phyloP scores from a whole-genome alignment of 2,888 invertebrate species.

The Harpalus rubripes region DNA sequence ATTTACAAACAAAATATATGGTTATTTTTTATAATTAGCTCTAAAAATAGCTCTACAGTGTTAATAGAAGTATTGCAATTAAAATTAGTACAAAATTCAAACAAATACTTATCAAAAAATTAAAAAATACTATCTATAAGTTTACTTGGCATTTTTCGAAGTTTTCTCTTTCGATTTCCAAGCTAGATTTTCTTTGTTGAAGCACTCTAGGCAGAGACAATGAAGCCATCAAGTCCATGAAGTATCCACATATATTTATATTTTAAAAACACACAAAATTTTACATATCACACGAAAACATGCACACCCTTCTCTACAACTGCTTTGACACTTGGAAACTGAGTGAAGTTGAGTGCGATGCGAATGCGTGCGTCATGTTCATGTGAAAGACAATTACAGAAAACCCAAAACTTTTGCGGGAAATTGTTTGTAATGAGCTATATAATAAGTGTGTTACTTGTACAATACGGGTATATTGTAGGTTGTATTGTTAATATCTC shows the following conservation, averaged over 20 bases:
- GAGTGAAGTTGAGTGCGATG: not conserved
- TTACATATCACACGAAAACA: not conserved
- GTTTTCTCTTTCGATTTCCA: conserved; percentile 89
- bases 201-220: conserved; percentile 85
- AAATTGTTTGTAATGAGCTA: no score
- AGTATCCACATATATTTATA: conserved; percentile 36
- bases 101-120: not conserved
- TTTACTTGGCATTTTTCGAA: conserved; percentile 91
- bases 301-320: not conserved
- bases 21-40: not conserved
- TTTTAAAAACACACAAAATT: conserved; percentile 30
- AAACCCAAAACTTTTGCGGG: no score
- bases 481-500: no score
- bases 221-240: conserved; percentile 86
- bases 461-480: no score
- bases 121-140: not conserved
- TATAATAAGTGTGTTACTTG: no score
- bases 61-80: not conserved
- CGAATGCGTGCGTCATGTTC: not conserved
- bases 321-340: not conserved
- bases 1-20: not conserved
- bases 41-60: not conserved
- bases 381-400: not conserved
- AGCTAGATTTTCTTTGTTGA: conserved; percentile 86
- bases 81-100: conserved; percentile 9